phyloP scores from a whole-genome alignment of 2,113 vertebrate species.

The Oncorhynchus tshawytscha region DNA sequence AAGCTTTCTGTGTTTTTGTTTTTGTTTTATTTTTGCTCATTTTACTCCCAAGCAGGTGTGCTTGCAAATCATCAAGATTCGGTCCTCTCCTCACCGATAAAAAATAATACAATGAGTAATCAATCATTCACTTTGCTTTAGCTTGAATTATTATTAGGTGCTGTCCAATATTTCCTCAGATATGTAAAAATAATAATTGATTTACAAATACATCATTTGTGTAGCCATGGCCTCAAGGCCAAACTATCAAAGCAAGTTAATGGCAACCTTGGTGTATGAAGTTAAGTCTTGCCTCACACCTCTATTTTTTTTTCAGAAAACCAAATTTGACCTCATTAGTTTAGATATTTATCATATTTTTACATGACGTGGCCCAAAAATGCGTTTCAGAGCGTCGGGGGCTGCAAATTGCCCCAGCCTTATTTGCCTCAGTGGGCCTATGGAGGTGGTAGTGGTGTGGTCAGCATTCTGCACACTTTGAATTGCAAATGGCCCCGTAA shows the following conservation, averaged over 20 bases:
- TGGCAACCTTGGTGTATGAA: slow-evolving; percentile 61
- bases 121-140: background rate
- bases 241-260: slow-evolving; percentile 46
- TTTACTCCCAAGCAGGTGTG: background rate
- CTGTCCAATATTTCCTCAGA: slow-evolving; percentile 45
- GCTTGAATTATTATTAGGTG: background rate
- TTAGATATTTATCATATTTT: slow-evolving; percentile 74
- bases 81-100: background rate
- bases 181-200: slow-evolving; percentile 59
- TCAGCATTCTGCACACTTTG: slow-evolving; percentile 90
- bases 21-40: background rate
- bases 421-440: slow-evolving; percentile 74
- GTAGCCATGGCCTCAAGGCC: slow-evolving; percentile 60
- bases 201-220: slow-evolving; percentile 49
- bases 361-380: slow-evolving; percentile 72
- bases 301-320: slow-evolving; percentile 62
- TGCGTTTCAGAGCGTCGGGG: slow-evolving; percentile 60
- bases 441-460: slow-evolving; percentile 75
- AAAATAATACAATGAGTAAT: background rate
- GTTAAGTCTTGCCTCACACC: slow-evolving; percentile 42
- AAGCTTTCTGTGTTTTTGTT: background rate
- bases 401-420: slow-evolving; percentile 71
- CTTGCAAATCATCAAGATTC: background rate
- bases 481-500: slow-evolving; percentile 95
- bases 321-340: slow-evolving; percentile 68